These are phyloP conservation scores for Dryocosmus kuriphilus DNA, from an alignment of 2,888 invertebrate genomes.

Conservation along the genomic window DNA sequence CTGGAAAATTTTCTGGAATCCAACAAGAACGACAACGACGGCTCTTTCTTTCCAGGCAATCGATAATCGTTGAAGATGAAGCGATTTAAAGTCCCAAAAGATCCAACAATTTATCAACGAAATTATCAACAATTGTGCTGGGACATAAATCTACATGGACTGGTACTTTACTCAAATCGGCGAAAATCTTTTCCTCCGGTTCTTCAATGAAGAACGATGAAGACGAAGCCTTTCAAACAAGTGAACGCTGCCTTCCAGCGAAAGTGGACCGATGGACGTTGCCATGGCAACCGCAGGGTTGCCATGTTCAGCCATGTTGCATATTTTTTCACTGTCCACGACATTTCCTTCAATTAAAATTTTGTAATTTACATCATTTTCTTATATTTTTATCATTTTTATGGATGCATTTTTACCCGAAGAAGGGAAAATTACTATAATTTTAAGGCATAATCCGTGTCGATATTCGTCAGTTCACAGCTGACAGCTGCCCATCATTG, in stretches of 20 bases:
- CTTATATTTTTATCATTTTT: too few species aligned
- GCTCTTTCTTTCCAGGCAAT: constrained; percentile 3
- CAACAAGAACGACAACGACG: constrained; percentile 46
- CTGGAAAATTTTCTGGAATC: constrained; percentile 45
- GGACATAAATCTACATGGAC: not conserved
- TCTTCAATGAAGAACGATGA: constrained; percentile 51
- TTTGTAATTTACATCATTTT: too few species aligned
- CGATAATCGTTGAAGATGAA: too few species aligned
- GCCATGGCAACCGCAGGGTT: constrained; percentile 62
- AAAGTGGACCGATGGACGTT: too few species aligned
- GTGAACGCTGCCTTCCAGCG: constrained; percentile 51
- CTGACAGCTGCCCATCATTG: too few species aligned
- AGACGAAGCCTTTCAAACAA: constrained; percentile 50
- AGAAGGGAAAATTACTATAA: too few species aligned
- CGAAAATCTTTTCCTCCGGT: not conserved
- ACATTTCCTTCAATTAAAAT: too few species aligned
- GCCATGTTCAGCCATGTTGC: not conserved
- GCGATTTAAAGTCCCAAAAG: not conserved
- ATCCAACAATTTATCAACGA: too few species aligned
- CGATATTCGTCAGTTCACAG: too few species aligned
- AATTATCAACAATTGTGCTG: not conserved
- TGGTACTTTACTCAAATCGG: not conserved
- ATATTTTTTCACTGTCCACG: too few species aligned
- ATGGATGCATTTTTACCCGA: too few species aligned
- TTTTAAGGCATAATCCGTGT: too few species aligned